phyloP scores from a whole-genome alignment of 2,113 vertebrate genomes.

The Lethenteron reissneri region DNA sequence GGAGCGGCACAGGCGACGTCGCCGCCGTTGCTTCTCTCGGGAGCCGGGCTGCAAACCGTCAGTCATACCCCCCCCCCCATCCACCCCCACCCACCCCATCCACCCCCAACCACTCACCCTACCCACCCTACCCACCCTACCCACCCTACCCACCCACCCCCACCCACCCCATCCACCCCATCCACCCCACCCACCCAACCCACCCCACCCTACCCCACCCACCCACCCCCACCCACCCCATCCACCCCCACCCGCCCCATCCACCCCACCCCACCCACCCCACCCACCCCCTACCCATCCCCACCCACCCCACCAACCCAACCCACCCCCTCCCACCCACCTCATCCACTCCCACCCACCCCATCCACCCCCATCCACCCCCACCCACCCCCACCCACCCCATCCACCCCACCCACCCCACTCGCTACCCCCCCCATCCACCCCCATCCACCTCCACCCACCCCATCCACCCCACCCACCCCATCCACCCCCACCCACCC shows the following conservation, averaged over 20 bases:
- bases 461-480: slow-evolving; percentile 10
- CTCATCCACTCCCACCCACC: background rate
- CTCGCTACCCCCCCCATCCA: slow-evolving; percentile 12
- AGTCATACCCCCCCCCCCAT: background rate
- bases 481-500: slow-evolving; percentile 2
- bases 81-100: background rate
- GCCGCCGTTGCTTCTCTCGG: no score
- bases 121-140: background rate
- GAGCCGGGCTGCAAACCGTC: background rate
- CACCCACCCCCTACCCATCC: background rate
- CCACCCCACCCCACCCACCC: background rate
- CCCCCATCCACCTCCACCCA: slow-evolving; percentile 8
- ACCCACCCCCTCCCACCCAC: background rate
- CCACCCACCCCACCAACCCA: background rate
- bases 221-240: background rate
- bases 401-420: slow-evolving; percentile 11
- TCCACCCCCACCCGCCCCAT: background rate
- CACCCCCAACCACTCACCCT: no score
- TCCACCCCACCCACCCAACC: background rate
- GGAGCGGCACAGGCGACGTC: no score
- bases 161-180: background rate
- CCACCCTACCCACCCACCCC: background rate
- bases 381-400: slow-evolving; percentile 8
- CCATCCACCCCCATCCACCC: slow-evolving; percentile 12
- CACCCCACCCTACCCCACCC: background rate